A percentile compares a stretch with the other conserved stretches of the same genome.
These are phyloP conservation scores for Chitala chitala DNA, from an alignment of 2,113 vertebrate genomes.

Conservation along the genomic window DNA sequence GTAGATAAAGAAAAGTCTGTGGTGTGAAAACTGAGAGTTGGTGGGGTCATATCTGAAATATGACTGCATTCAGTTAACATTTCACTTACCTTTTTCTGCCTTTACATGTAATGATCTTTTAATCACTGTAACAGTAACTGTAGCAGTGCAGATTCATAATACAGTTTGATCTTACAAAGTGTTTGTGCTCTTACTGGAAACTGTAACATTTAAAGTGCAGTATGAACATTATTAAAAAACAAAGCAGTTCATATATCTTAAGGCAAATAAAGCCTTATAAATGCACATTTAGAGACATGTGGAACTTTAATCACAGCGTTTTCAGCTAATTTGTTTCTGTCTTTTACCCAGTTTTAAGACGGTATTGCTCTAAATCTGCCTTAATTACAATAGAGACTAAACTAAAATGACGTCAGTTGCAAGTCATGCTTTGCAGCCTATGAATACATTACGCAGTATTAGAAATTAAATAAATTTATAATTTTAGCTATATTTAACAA, in stretches of 20 bases:
- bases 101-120: neutral
- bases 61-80: neutral
- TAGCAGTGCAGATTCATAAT: no score
- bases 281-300: conserved; percentile 5
- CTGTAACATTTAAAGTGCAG: no score
- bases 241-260: neutral
- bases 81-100: neutral
- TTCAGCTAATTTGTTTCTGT: neutral
- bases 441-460: neutral
- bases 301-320: neutral
- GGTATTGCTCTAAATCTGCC: no score
- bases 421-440: neutral
- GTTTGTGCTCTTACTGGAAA: no score
- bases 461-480: neutral
- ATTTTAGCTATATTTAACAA: neutral
- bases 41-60: neutral
- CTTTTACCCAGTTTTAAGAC: conserved; percentile 11
- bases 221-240: no score
- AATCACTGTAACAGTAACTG: no score
- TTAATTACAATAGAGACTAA: conserved; percentile 2
- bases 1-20: neutral
- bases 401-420: neutral
- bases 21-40: neutral
- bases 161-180: no score
- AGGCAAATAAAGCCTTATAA: neutral